These are phyloP conservation scores for Alouatta palliata DNA, from an alignment of 2,113 vertebrate genomes.

Conservation along the genomic window DNA sequence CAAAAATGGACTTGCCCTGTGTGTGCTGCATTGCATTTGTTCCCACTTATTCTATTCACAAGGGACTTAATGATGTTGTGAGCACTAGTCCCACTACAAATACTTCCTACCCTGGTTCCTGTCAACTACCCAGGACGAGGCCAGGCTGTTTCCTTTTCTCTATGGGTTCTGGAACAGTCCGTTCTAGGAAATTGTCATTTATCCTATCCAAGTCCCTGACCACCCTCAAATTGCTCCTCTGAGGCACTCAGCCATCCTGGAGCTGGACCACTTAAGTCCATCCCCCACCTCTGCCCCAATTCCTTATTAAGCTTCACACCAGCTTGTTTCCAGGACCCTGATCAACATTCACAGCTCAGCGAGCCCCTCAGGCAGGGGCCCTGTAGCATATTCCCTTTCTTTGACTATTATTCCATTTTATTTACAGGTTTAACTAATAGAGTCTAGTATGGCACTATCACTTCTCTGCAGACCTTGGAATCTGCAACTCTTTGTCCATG, in stretches of 20 bases:
- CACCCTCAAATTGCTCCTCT: slow-evolving; percentile 69
- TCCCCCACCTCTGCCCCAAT: slow-evolving; percentile 58
- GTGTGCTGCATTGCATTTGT: not conserved
- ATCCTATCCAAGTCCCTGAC: slow-evolving; percentile 69
- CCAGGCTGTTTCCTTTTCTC: slow-evolving; percentile 70
- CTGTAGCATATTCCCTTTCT: not conserved
- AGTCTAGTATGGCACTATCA: not conserved
- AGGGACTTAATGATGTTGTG: slow-evolving; percentile 35
- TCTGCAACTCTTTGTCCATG: not conserved
- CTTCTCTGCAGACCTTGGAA: not conserved
- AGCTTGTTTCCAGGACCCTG: slow-evolving; percentile 20
- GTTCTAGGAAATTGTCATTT: slow-evolving; percentile 76
- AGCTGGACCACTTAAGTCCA: slow-evolving; percentile 34
- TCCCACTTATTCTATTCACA: not conserved
- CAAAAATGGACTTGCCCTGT: slow-evolving; percentile 8
- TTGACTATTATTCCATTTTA: not conserved
- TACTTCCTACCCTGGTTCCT: slow-evolving; percentile 67
- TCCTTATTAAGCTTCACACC: slow-evolving; percentile 39
- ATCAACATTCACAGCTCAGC: not conserved
- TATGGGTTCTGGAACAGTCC: slow-evolving; percentile 59
- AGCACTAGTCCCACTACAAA: slow-evolving; percentile 28
- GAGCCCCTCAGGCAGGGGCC: not conserved
- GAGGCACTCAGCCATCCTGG: slow-evolving; percentile 64
- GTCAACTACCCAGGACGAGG: slow-evolving; percentile 50
- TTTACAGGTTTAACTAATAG: not conserved